Evolutionary conservation across 2,797 vertebrate species (phyloP).

Genomic region (Lagodon rhomboides): DNA sequence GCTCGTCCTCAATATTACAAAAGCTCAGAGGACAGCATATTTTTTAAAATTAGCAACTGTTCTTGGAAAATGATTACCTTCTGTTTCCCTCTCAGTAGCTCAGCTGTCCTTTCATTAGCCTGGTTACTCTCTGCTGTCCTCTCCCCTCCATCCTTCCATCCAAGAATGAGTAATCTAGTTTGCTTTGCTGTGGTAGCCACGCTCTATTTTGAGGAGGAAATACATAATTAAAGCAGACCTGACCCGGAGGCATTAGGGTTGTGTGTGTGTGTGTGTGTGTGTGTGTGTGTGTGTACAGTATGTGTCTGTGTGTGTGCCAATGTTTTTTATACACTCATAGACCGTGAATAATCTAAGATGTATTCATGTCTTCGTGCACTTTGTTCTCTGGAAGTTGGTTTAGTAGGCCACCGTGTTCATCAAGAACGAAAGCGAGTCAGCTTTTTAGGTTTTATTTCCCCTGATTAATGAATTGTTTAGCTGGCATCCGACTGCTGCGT

Average conservation of each 20-base stretch:
- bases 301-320: constrained; percentile 9
- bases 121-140: constrained; percentile 7
- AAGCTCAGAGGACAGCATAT: constrained; percentile 1
- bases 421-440: constrained; percentile 41
- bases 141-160: constrained; percentile 52
- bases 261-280: constrained; percentile 20
- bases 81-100: constrained; percentile 39
- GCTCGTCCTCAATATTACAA: constrained; percentile 30
- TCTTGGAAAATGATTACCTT: constrained; percentile 17
- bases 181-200: constrained; percentile 68
- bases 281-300: constrained; percentile 23
- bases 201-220: constrained; percentile 81
- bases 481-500: constrained; percentile 45
- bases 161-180: constrained; percentile 77
- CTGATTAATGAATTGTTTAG: constrained; percentile 67
- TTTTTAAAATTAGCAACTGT: constrained; percentile 36
- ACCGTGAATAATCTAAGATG: constrained; percentile 23
- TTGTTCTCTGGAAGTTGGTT: constrained; percentile 41
- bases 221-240: constrained; percentile 83
- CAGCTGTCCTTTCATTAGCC: constrained; percentile 22
- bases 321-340: constrained; percentile 8
- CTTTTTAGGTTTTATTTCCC: constrained; percentile 61
- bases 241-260: constrained; percentile 63
- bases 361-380: constrained; percentile 3
- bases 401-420: constrained; percentile 49